Evolutionary conservation across 2,113 vertebrate species (phyloP), one percentile per base, ranked within the genome.

Genomic region (Zapus hudsonius): DNA sequence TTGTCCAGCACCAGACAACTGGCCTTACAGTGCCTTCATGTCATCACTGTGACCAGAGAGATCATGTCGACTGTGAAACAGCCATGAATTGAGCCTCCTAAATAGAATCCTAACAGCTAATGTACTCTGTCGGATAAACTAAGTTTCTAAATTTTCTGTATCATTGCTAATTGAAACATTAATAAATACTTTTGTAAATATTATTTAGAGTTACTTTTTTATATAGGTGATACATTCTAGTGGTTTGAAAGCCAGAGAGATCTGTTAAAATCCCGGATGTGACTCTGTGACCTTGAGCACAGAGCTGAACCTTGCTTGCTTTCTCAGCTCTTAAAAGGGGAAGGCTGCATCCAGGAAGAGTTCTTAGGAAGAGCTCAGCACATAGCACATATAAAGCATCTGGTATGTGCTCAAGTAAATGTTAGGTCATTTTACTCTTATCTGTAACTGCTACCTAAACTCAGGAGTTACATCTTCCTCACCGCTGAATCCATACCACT

Each of bases 161-260:
- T 87, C 33, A 78, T 33, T 88, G 90, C 69, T 78, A 64, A 38
- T 4, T 25, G 7, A 83, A 76, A 84, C 64, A 74, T n/a, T 88
- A 94, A 38, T 36, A 69, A 78, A 17, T 83, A 22, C 85, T 80
- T 93, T 82, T 87, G 38, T 66, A 69, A 76, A 63, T 88, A 79
- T 33, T 59, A 88, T 59, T 73, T 89, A 66, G 3, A 91, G 79
- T 52, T 61, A 84, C 85, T 84, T 92, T 73, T 72, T 84, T 88
- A 79, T 42, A 94, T 10, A 85, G 67, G 42, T 63, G 67, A 74
- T 22, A 20, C 20, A 59, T 22, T 55, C 12, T 40, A 11, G 2
- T 70, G 16, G 33, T 93, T 91, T 95, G 87, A 29, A 42, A 91
- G 72, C 47, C 52, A 95, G 47, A 84, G 23, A 75, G 42, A 47